phyloP scores from a whole-genome alignment of 1,140 invertebrate species.

The Frieseomelitta varia region DNA sequence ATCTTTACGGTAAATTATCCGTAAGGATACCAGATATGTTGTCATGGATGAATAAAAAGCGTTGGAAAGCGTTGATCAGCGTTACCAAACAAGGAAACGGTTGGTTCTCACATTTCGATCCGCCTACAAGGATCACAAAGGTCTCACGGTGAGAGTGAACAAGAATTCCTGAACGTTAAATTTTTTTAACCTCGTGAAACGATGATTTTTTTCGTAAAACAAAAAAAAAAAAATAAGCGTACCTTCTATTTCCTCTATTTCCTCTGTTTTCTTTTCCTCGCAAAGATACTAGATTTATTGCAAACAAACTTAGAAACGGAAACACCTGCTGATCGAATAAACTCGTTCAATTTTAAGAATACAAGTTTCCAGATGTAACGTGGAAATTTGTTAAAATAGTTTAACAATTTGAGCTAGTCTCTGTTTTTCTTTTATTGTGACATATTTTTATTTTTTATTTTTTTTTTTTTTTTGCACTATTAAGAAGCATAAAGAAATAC shows the following conservation, averaged over 20 bases:
- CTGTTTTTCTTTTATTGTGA: too few species aligned
- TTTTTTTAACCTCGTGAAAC: slow-evolving; percentile 14
- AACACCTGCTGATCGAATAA: neutral
- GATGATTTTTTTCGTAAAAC: neutral
- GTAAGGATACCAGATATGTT: neutral
- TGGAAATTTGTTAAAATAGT: neutral
- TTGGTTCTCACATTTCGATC: slow-evolving; percentile 60
- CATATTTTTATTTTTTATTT: neutral
- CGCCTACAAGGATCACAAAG: slow-evolving; percentile 61
- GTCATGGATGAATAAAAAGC: slow-evolving; percentile 46
- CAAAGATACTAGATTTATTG: neutral
- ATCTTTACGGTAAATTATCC: neutral
- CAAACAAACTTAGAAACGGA: neutral
- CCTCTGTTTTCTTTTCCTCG: neutral
- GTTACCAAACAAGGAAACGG: slow-evolving; percentile 61
- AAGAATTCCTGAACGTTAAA: slow-evolving; percentile 35
- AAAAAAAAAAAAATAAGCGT: neutral
- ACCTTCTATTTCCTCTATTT: neutral
- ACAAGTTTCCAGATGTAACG: neutral
- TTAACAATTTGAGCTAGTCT: neutral
- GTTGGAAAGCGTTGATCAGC: slow-evolving; percentile 45
- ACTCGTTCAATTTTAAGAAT: neutral
- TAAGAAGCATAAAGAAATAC: too few species aligned
- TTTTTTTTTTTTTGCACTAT: neutral
- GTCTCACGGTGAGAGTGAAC: slow-evolving; percentile 38